These are phyloP conservation scores for Andrena minutula DNA, from an alignment of 2,888 invertebrate species.

Conservation along the genomic window DNA sequence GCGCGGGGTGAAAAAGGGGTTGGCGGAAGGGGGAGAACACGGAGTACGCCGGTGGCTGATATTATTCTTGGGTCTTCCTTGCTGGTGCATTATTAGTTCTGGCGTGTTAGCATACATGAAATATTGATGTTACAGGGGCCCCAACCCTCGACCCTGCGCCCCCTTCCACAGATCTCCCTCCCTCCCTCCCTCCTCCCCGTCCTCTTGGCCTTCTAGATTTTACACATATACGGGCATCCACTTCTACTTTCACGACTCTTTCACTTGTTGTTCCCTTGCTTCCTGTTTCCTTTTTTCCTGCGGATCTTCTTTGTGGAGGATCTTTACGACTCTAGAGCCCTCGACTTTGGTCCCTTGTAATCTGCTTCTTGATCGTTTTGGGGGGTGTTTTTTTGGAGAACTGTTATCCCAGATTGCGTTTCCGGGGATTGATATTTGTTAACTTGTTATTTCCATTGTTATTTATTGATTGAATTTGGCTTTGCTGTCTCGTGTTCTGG, in stretches of 20 bases:
- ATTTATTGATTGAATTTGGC: background rate
- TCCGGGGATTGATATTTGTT: background rate
- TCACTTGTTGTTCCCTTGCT: conserved; percentile 33
- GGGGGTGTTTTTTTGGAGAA: background rate
- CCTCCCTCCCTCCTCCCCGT: conserved; percentile 18
- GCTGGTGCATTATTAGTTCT: conserved; percentile 84
- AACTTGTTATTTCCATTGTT: background rate
- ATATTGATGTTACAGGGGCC: conserved; percentile 84
- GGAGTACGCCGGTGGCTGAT: conserved; percentile 77
- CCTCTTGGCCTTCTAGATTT: conserved; percentile 38
- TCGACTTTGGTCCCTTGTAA: conserved; percentile 30
- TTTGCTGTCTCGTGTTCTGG: no score
- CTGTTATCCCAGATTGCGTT: background rate
- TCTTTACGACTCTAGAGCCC: conserved; percentile 36
- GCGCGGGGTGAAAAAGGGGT: conserved; percentile 34
- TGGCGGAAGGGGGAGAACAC: conserved; percentile 47
- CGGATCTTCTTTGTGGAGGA: conserved; percentile 5
- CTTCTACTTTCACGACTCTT: conserved; percentile 31
- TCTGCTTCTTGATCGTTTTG: conserved; percentile 36
- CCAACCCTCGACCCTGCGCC: conserved; percentile 20
- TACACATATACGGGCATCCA: conserved; percentile 56
- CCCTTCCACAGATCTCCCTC: conserved; percentile 5
- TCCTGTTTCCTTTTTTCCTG: background rate
- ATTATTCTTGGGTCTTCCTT: conserved; percentile 84
- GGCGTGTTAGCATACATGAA: conserved; percentile 85